These are phyloP conservation scores for Lateolabrax maculatus DNA, from an alignment of 2,797 vertebrate genomes.

Conservation along the genomic window DNA sequence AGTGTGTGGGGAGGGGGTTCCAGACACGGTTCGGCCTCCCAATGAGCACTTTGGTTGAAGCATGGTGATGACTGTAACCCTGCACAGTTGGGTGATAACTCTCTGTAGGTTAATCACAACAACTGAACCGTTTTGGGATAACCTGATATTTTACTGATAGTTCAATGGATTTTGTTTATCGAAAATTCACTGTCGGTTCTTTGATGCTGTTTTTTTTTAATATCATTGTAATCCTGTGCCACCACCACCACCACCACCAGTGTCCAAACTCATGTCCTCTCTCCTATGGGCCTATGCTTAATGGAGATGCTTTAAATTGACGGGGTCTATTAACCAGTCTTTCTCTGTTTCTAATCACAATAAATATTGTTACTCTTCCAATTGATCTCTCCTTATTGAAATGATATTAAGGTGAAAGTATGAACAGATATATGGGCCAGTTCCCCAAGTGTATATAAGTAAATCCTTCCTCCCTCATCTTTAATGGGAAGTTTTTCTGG, in stretches of 20 bases:
- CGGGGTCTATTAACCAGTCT: not conserved
- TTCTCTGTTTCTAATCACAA: not conserved
- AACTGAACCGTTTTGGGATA: not conserved
- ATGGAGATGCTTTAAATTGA: not conserved
- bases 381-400: not conserved
- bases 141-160: not conserved
- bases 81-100: not conserved
- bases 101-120: not conserved
- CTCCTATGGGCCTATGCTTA: not conserved
- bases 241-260: not conserved
- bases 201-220: not conserved
- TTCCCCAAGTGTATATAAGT: not conserved
- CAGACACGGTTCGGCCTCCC: not conserved
- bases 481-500: conserved; percentile 3
- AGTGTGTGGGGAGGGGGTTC: not conserved
- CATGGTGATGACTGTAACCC: not conserved
- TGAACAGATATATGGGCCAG: not conserved
- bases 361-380: not conserved
- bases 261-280: not conserved
- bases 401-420: not conserved
- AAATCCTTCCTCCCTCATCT: conserved; percentile 16
- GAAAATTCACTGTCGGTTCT: not conserved
- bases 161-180: not conserved
- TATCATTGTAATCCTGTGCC: not conserved
- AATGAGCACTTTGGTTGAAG: not conserved